A percentile compares a stretch with the other conserved stretches of the same genome.
Evolutionary conservation across 2,797 vertebrate genomes (phyloP).

Genomic region (Spea hammondii): DNA sequence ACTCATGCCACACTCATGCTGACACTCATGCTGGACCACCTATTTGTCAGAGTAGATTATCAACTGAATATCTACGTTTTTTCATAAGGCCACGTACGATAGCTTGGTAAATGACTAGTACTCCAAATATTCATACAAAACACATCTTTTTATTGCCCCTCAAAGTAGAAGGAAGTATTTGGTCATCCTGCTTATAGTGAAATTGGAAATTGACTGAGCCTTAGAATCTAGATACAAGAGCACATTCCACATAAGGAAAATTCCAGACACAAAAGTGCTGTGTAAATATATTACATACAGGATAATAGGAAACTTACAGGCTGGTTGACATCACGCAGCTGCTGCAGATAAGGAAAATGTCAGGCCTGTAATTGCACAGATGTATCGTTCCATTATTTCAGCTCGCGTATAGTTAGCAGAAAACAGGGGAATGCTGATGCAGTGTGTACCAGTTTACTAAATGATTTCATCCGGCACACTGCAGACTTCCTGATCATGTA

Average conservation of each 20-base stretch:
- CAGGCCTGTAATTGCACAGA: conserved; percentile 42
- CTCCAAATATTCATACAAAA: no score
- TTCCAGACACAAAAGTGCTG: conserved; percentile 28
- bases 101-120: no score
- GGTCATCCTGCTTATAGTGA: no score
- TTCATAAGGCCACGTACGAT: no score
- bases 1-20: no score
- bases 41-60: no score
- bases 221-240: conserved; percentile 15
- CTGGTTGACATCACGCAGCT: conserved; percentile 38
- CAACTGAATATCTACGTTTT: no score
- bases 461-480: neutral
- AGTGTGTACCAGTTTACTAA: neutral
- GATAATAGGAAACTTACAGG: conserved; percentile 43
- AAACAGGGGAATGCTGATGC: conserved; percentile 31
- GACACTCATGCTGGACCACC: no score
- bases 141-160: no score
- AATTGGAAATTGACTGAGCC: no score
- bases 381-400: conserved; percentile 45
- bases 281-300: conserved; percentile 31
- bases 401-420: conserved; percentile 35
- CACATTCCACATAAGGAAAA: conserved; percentile 25
- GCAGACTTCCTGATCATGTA: neutral
- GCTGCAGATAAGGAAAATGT: conserved; percentile 46
- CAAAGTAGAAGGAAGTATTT: no score